phyloP scores from a whole-genome alignment of 2,113 vertebrate species.

The Bolborhynchus lineola region DNA sequence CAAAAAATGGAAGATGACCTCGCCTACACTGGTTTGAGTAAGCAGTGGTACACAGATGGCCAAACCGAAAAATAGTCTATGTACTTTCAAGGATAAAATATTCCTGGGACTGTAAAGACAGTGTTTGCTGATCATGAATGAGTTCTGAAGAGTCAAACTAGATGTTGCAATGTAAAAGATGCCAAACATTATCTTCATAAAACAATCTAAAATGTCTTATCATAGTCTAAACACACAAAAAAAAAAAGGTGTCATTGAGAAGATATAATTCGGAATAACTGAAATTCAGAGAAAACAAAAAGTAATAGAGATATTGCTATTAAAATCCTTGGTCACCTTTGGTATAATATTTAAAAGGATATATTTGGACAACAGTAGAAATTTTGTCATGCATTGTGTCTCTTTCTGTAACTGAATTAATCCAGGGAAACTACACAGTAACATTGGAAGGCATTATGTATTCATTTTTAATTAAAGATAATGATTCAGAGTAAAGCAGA shows the following conservation, averaged over 20 bases:
- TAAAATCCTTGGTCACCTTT: neutral
- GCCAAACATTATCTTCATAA: neutral
- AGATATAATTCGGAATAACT: neutral
- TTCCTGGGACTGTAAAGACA: neutral
- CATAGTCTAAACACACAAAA: neutral
- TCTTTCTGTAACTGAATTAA: neutral
- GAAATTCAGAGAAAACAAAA: neutral
- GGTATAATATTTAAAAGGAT: neutral
- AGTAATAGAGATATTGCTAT: neutral
- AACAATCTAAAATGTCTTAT: neutral
- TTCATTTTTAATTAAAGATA: neutral
- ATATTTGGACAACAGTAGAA: neutral
- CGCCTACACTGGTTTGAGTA: neutral
- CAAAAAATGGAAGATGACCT: slow-evolving; percentile 17
- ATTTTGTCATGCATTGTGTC: neutral
- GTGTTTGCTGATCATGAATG: neutral
- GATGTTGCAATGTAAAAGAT: neutral
- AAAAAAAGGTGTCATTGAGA: neutral
- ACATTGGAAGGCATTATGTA: neutral
- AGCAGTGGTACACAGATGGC: slow-evolving; percentile 1
- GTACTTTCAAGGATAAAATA: neutral
- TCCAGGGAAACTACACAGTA: neutral
- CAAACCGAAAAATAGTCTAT: neutral
- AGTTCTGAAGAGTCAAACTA: neutral
- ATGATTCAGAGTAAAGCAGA: neutral